Conservation (phyloP, 2,797 vertebrate species). For the Anguilla anguilla region DNA sequence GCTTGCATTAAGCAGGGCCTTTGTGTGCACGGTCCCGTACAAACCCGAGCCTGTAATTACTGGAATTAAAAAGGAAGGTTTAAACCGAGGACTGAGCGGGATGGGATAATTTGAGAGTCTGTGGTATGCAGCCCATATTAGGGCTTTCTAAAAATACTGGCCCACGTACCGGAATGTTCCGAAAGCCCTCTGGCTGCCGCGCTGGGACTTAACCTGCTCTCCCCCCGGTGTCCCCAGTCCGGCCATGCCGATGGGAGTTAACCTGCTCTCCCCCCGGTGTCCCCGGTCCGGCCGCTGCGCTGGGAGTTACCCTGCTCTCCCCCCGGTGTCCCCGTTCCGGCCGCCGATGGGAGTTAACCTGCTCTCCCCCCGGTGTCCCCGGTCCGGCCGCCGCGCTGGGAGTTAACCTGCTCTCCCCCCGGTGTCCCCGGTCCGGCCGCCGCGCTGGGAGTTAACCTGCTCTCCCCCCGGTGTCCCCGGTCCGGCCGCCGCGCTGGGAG, state of each 20-base stretch:
- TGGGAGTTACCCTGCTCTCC: constrained; percentile 64
- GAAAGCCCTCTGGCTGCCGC: constrained; percentile 72
- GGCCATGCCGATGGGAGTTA: too few relatives aligned
- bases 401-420: constrained; percentile 62
- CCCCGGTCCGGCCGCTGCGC: constrained; percentile 61
- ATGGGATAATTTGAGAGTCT: constrained; percentile 89
- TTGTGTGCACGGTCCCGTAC: constrained; percentile 82
- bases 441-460: constrained; percentile 62
- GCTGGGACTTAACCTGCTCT: constrained; percentile 63
- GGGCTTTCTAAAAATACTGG: constrained; percentile 84
- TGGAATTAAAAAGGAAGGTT: constrained; percentile 88
- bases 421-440: constrained; percentile 54
- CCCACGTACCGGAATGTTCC: constrained; percentile 82
- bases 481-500: constrained; percentile 65
- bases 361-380: constrained; percentile 49
- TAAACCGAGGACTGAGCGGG: constrained; percentile 83
- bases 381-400: constrained; percentile 64
- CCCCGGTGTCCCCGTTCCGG: constrained; percentile 46
- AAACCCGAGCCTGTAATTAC: constrained; percentile 87
- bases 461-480: constrained; percentile 44
- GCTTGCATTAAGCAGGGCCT: constrained; percentile 84
- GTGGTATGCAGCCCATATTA: constrained; percentile 87
- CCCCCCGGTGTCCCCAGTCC: constrained; percentile 50
- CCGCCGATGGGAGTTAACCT: constrained; percentile 63
- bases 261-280: constrained; percentile 55